Base-by-base conservation (phyloP, 2,888 invertebrate genomes). In the Synergus itoensis region DNA sequence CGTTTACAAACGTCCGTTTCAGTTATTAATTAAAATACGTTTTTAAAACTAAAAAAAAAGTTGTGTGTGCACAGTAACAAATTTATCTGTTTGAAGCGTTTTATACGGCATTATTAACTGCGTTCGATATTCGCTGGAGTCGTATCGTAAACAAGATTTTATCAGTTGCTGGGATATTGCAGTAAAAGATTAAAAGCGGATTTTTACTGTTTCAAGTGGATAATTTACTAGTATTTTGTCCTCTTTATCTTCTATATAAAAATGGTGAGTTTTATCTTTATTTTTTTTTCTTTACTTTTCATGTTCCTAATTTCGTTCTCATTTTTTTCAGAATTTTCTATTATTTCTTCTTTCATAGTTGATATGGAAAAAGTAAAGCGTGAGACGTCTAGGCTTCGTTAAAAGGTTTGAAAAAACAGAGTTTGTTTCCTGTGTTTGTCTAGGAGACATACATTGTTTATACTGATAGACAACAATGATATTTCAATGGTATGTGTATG, bases 61-160 rank as follows among this genome's bases (percentile, higher is more conserved):
- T 16, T 48, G 9, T n/a, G n/a, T n/a, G 2, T 1, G 28, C 28
- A 21, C 18, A 43, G 43, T 45, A 43, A 67, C 21, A 18, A 21
- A n/a, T 69, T 69, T 69, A 48, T 69, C 69, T 45, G 45, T 67
- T 48, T 9, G 16, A 69, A 69, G n/a, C 21, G 14, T 28, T 69
- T 28, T 48, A 28, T 69, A 14, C 8, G 48, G 16, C 69, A 16
- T 69, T 48, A 69, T 69, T 69, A 48, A 69, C 45, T 43, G 69
- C 69, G 45, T 4, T 69, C 48, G 48, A 69, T 69, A 67, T 45
- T 67, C 12, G 16, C 28, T 69, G 69, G 45, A n/a, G n/a, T 28
- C 48, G 28, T 69, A 45, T 69, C n/a, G 69, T 69, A 69, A 69
- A 69, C 69, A 69, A 45, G 69, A 48, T 48, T 48, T 69, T 48